These are phyloP conservation scores for Condylostylus longicornis DNA, from an alignment of 1,140 invertebrate genomes.

Conservation along the genomic window DNA sequence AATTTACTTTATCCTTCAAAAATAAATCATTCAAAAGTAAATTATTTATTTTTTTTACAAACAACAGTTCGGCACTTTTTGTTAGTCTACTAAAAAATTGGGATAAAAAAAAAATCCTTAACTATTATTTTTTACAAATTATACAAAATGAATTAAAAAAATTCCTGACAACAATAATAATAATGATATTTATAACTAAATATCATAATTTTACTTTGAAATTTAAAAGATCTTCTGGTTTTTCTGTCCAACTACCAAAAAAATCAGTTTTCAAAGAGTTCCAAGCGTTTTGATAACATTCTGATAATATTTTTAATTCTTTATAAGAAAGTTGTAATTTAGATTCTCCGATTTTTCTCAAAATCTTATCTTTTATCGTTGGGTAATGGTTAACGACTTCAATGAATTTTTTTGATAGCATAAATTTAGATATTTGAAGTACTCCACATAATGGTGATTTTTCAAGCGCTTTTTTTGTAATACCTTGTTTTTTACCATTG, in stretches of 20 bases:
- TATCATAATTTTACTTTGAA: too few species aligned
- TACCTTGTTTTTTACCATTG: constrained; percentile 63
- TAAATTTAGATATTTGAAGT: constrained; percentile 47
- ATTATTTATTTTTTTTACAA: too few species aligned
- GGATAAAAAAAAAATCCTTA: too few species aligned
- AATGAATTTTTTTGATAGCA: constrained; percentile 43
- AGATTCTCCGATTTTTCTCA: constrained; percentile 10
- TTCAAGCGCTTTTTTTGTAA: constrained; percentile 53
- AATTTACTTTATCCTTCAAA: too few species aligned
- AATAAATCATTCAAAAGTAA: too few species aligned
- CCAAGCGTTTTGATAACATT: constrained; percentile 35
- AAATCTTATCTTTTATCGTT: constrained; percentile 19
- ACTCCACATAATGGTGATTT: constrained; percentile 35
- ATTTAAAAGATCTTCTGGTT: constrained; percentile 32
- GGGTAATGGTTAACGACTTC: constrained; percentile 28
- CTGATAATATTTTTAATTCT: constrained; percentile 33
- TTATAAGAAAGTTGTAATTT: constrained; percentile 32
- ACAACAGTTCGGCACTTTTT: too few species aligned
- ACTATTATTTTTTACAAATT: too few species aligned
- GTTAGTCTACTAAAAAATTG: too few species aligned
- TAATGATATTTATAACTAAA: too few species aligned
- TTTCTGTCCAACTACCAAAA: constrained; percentile 42
- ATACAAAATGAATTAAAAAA: too few species aligned
- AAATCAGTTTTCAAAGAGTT: constrained; percentile 31
- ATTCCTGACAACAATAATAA: too few species aligned